Evolutionary conservation across 2,888 invertebrate species (phyloP), one percentile per base, ranked within the genome.

Genomic region (Erynnis tages): DNA sequence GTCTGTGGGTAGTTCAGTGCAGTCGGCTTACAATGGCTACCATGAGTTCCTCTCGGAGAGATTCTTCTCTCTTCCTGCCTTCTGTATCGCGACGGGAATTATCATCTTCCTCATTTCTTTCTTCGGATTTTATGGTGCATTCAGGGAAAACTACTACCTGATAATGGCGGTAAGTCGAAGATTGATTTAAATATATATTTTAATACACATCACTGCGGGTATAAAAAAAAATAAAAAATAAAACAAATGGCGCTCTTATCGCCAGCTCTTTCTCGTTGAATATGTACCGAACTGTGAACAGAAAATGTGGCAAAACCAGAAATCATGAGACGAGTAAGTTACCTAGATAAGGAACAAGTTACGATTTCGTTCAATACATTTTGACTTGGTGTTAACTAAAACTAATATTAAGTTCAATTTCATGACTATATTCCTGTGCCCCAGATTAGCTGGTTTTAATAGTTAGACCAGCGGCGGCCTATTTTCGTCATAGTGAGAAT

Each of bases 121-220:
- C 79, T 93, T 96, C 66, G 97, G 97, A 54, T 97, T 97, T 83
- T 97, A 95, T 83, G 97, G 97, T 34, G 96, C 97, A 0, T 91
- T 94, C 61, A 93, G 93, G 69, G 96, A 97, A 76, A 96, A 94
- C 80, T 94, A 96, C 73, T 93, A 94, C 69, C 93, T 97, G 91
- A 93, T 94, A 30, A 90, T 96, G 73, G 93, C 93, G 71, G 94
- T 94, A 84, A 92, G 92, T 89, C 30, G 13, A 56, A 30, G 1
- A 2, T 2, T 34, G 2, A 32, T 6, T 11, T 30, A 30, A 2
- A 2, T n/a, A n/a, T 14, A 7, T 7, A 32, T 0, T 32, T 14
- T 2, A 10, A 2, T 10, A 29, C 0, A 10, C 10, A 32, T 32
- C 4, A 32, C 4, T 21, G 27, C 27, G 3, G 1, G 4, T 29